Conservation (phyloP, 2,797 vertebrate species). For the Dromococcyx pavoninus region DNA sequence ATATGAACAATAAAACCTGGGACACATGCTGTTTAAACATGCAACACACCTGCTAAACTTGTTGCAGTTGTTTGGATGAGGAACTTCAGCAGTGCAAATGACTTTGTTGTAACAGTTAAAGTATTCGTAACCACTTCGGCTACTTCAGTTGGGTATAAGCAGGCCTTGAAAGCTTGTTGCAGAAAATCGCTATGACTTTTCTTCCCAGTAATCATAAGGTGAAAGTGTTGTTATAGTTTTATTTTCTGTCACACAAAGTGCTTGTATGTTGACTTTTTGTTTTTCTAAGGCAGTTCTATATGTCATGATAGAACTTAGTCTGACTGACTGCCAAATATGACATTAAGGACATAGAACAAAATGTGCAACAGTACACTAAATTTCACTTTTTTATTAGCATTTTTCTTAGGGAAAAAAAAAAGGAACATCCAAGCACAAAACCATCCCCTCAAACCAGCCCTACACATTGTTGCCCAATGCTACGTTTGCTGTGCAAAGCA, state of each 20-base stretch:
- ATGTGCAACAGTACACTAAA: neutral
- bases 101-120: slow-evolving; percentile 2
- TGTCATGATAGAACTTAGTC: neutral
- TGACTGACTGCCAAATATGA: neutral
- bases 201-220: neutral
- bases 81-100: slow-evolving; percentile 12
- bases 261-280: neutral
- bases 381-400: neutral
- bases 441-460: neutral
- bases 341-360: neutral
- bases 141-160: neutral
- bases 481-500: neutral
- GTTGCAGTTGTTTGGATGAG: neutral
- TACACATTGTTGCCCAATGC: neutral
- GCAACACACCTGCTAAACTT: neutral
- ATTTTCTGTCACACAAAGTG: neutral
- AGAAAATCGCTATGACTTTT: neutral
- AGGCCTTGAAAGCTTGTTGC: neutral
- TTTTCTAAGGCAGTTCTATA: neutral
- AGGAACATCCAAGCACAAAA: neutral
- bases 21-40: neutral
- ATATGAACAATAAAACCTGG: neutral
- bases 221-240: neutral
- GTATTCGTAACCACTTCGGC: neutral
- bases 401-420: neutral